Percentiles rank a stretch among this genome's conserved stretches.
phyloP scores from a whole-genome alignment of 2,888 invertebrate genomes.

The Leucania comma region DNA sequence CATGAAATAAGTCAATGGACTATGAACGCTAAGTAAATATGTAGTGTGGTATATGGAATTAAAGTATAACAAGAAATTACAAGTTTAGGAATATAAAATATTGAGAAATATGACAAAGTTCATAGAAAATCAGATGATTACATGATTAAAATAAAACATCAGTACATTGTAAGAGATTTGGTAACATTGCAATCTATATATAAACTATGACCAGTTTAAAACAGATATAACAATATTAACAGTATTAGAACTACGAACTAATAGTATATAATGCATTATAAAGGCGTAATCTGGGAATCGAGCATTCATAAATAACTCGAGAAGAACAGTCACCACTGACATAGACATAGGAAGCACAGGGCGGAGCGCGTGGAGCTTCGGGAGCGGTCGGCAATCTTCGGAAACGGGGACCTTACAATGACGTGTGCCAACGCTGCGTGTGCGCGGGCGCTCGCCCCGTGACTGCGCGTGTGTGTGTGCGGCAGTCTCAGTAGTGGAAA shows the following conservation, averaged over 20 bases:
- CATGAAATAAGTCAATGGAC: background rate
- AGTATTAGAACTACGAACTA: slow-evolving; percentile 16
- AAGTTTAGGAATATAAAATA: slow-evolving; percentile 3
- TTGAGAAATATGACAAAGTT: background rate
- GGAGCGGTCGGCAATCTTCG: too few species aligned
- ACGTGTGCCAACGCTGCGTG: too few species aligned
- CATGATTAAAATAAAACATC: background rate
- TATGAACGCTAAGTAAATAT: background rate
- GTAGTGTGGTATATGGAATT: slow-evolving; percentile 1
- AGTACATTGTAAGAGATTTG: slow-evolving; percentile 6
- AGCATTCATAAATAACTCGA: background rate
- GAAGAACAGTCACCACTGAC: background rate
- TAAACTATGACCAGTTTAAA: slow-evolving; percentile 20
- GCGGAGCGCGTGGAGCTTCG: too few species aligned
- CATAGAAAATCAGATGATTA: slow-evolving; percentile 3
- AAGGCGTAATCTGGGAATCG: background rate
- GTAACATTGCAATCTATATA: slow-evolving; percentile 23
- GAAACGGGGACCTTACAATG: too few species aligned
- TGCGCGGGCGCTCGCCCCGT: too few species aligned
- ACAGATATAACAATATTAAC: slow-evolving; percentile 21
- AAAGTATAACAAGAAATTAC: slow-evolving; percentile 2
- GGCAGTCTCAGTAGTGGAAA: too few species aligned
- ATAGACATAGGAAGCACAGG: too few species aligned
- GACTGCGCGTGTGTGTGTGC: too few species aligned
- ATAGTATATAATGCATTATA: background rate